These are phyloP conservation scores for Venturia canescens DNA, from an alignment of 1,140 invertebrate genomes.

Conservation along the genomic window DNA sequence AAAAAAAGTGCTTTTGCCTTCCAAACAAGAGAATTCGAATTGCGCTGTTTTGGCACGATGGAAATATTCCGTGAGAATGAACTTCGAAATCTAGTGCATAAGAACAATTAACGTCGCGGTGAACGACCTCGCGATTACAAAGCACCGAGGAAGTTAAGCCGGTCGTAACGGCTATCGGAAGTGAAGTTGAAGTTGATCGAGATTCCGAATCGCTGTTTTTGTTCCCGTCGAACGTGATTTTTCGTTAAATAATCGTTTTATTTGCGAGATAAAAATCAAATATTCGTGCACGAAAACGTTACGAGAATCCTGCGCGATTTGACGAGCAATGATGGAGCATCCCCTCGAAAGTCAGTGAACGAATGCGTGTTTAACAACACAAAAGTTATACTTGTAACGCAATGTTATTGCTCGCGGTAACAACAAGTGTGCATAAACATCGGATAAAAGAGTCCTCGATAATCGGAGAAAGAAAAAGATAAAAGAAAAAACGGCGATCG, in stretches of 20 bases:
- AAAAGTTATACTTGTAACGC: not conserved
- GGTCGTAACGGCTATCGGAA: not conserved
- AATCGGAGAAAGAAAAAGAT: not conserved
- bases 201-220: not conserved
- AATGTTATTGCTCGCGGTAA: not conserved
- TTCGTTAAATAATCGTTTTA: not conserved
- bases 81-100: not conserved
- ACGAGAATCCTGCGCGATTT: not conserved
- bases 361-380: not conserved
- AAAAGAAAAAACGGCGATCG: not conserved
- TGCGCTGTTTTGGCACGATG: no score
- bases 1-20: not conserved
- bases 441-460: slow-evolving; percentile 9
- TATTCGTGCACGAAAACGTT: not conserved
- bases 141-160: not conserved
- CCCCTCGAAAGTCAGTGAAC: not conserved
- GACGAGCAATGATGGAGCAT: not conserved
- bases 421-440: not conserved
- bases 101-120: not conserved
- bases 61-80: not conserved
- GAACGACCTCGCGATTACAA: not conserved
- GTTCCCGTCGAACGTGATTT: not conserved
- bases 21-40: no score
- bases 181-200: not conserved
- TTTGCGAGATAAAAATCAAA: not conserved